These are phyloP conservation scores for Mugil cephalus DNA, from an alignment of 2,113 vertebrate genomes.

Conservation along the genomic window DNA sequence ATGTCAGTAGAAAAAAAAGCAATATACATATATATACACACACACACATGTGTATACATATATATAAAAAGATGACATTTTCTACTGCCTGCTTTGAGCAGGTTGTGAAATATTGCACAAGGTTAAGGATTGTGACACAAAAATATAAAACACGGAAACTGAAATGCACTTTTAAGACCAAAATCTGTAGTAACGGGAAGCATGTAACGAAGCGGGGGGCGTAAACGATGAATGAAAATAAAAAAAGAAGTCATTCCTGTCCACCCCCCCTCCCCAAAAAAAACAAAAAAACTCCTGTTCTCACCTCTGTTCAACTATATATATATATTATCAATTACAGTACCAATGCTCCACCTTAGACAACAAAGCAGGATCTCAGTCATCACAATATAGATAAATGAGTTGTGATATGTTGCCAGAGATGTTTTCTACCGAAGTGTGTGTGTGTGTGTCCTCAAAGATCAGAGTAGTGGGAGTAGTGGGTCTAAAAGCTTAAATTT, in stretches of 20 bases:
- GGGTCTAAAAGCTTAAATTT: slow-evolving; percentile 5
- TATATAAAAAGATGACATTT: slow-evolving; percentile 19
- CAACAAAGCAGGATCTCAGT: neutral
- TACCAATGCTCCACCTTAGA: neutral
- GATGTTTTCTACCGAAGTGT: neutral
- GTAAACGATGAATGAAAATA: no score
- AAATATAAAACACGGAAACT: slow-evolving; percentile 26
- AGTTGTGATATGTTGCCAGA: neutral
- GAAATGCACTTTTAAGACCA: slow-evolving; percentile 56
- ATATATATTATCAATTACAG: neutral
- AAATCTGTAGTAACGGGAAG: slow-evolving; percentile 11
- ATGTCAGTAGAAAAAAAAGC: slow-evolving; percentile 56
- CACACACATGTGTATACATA: no score
- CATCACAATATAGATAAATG: neutral
- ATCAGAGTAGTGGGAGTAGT: neutral
- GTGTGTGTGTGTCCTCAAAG: neutral
- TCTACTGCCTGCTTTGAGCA: slow-evolving; percentile 53
- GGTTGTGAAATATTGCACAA: slow-evolving; percentile 74
- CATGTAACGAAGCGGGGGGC: neutral
- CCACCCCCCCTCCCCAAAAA: no score
- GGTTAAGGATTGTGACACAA: slow-evolving; percentile 44
- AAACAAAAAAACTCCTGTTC: no score
- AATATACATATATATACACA: slow-evolving; percentile 21
- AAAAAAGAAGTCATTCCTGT: neutral
- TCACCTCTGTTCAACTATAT: no score